Conservation (phyloP, 2,113 vertebrate genomes). For the Guaruba guarouba region DNA sequence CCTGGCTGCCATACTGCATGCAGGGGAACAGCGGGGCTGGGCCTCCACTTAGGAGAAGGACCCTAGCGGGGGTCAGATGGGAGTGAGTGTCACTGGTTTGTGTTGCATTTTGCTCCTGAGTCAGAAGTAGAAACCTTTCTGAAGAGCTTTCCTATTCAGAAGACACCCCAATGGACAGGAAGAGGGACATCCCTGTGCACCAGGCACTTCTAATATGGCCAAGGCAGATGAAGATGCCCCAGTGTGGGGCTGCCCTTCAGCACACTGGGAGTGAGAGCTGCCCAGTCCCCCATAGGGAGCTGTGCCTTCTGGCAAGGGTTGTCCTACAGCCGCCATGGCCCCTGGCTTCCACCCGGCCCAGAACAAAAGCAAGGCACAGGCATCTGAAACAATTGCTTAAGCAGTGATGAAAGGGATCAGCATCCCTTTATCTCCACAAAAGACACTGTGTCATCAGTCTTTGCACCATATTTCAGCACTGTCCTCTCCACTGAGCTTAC, state of each 20-base stretch:
- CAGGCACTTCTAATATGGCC: neutral
- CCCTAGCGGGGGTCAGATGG: neutral
- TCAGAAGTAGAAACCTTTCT: neutral
- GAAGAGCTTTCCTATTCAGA: neutral
- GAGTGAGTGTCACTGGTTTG: neutral
- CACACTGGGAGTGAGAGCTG: neutral
- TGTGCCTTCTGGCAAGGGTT: neutral
- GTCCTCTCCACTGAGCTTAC: neutral
- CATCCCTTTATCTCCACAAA: conserved; percentile 32
- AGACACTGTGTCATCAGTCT: conserved; percentile 32
- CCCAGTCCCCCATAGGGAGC: neutral
- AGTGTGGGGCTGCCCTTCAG: neutral
- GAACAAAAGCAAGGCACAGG: neutral
- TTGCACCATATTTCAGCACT: conserved; percentile 39
- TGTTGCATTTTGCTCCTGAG: neutral
- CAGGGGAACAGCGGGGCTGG: neutral
- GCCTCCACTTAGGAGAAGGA: neutral
- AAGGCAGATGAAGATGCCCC: neutral
- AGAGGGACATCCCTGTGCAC: rapidly evolving
- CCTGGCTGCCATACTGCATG: neutral
- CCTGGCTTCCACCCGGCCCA: neutral
- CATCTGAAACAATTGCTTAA: conserved; percentile 6
- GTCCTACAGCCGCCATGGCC: neutral
- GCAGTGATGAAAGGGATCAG: conserved; percentile 30
- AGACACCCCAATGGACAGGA: neutral